A percentile compares a stretch with the other conserved stretches of the same genome.
These are phyloP conservation scores for Candoia aspera DNA, from an alignment of 2,113 vertebrate species.

Conservation along the genomic window DNA sequence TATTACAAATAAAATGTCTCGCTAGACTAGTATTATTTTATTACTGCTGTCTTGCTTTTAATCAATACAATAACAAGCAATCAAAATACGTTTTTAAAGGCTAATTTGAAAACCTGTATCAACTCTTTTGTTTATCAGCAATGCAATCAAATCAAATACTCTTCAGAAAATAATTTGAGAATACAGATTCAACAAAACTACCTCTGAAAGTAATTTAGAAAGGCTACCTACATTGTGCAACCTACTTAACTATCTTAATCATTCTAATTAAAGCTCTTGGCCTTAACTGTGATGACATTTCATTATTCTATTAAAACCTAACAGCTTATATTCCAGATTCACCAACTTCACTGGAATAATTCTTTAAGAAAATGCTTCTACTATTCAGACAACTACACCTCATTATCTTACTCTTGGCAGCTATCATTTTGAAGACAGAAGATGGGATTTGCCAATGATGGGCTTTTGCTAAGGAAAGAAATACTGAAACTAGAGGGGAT, in stretches of 20 bases:
- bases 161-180: background rate
- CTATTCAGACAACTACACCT: background rate
- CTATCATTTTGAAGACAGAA: background rate
- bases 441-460: background rate
- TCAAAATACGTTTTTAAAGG: background rate
- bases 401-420: background rate
- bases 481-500: background rate
- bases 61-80: background rate
- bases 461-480: background rate
- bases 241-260: background rate
- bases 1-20: constrained; percentile 12
- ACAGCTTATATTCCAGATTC: background rate
- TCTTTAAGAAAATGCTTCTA: background rate
- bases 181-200: background rate
- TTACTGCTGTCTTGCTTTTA: constrained; percentile 6
- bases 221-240: background rate
- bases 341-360: background rate
- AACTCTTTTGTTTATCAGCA: background rate
- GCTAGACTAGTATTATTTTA: background rate
- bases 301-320: background rate
- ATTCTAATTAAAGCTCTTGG: background rate
- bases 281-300: background rate
- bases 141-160: background rate
- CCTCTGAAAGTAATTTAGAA: background rate
- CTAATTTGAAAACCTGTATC: background rate